Percentiles rank a stretch among this genome's conserved stretches.
These are phyloP conservation scores for Mesaphorura yosii DNA, from an alignment of 1,140 invertebrate genomes.

Conservation along the genomic window DNA sequence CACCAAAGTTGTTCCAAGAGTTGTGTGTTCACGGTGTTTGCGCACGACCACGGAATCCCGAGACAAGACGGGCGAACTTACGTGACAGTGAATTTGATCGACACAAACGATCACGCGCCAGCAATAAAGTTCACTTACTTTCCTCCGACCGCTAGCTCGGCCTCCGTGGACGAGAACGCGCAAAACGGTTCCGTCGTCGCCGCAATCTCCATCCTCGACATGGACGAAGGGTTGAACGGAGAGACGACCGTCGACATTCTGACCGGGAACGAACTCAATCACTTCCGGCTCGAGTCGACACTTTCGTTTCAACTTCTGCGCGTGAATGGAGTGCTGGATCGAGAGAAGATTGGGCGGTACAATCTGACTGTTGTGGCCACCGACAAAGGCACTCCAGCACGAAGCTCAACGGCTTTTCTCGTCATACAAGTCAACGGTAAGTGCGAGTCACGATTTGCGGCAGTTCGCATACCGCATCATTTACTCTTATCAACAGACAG, in stretches of 20 bases:
- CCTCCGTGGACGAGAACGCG: constrained; percentile 88
- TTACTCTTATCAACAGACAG: too few species aligned
- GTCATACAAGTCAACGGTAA: constrained; percentile 87
- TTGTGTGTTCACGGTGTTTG: constrained; percentile 88
- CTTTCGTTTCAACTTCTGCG: constrained; percentile 75
- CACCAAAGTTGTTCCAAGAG: constrained; percentile 59
- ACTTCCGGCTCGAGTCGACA: constrained; percentile 74
- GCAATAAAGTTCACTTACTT: constrained; percentile 81
- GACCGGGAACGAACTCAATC: constrained; percentile 76
- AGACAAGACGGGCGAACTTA: constrained; percentile 84
- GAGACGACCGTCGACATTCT: constrained; percentile 70
- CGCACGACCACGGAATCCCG: constrained; percentile 79
- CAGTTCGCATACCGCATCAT: too few species aligned
- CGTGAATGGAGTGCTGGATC: constrained; percentile 81
- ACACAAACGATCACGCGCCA: constrained; percentile 91
- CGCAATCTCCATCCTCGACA: constrained; percentile 80
- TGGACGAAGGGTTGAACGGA: constrained; percentile 72
- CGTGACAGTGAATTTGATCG: constrained; percentile 83
- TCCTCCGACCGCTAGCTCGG: constrained; percentile 64
- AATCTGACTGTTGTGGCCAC: constrained; percentile 82
- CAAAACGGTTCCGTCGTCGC: constrained; percentile 78
- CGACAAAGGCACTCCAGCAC: constrained; percentile 71
- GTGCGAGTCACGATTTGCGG: too few species aligned
- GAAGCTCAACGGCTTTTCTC: constrained; percentile 71
- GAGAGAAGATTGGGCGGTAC: constrained; percentile 82